Evolutionary conservation across 1,140 invertebrate species (phyloP).

Genomic region (Chironomus striatipennis): DNA sequence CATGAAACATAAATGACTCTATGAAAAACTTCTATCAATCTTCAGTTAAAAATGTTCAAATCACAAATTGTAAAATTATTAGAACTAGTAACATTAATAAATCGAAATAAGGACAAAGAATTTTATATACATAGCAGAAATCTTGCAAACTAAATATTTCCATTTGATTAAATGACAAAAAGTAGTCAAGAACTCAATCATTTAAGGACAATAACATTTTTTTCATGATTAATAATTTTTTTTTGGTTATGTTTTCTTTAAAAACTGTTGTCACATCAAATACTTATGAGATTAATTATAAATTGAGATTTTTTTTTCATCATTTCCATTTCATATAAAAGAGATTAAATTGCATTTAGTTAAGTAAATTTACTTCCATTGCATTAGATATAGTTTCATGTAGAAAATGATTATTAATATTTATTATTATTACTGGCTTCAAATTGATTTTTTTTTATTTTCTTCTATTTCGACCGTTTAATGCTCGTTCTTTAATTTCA

Average conservation of each 20-base stretch:
- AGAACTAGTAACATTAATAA: neutral
- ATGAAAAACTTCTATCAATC: neutral
- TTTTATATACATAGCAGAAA: neutral
- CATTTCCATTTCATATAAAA: neutral
- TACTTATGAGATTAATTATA: slow-evolving; percentile 6
- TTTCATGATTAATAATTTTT: neutral
- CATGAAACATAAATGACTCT: neutral
- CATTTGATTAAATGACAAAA: neutral
- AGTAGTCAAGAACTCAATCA: neutral
- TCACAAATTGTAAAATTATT: neutral
- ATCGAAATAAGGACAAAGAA: neutral
- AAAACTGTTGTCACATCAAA: neutral
- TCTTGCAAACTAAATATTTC: neutral
- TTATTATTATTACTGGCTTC: neutral
- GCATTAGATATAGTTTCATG: neutral
- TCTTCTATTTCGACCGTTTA: neutral
- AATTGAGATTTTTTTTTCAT: neutral
- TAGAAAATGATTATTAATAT: slow-evolving; percentile 13
- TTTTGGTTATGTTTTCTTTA: neutral
- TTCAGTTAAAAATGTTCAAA: neutral
- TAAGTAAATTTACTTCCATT: neutral
- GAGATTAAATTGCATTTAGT: neutral
- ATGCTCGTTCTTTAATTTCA: neutral
- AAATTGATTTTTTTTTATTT: neutral
- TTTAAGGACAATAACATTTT: neutral